Evolutionary conservation across 2,888 invertebrate genomes (phyloP).

Genomic region (Globia sparganii): DNA sequence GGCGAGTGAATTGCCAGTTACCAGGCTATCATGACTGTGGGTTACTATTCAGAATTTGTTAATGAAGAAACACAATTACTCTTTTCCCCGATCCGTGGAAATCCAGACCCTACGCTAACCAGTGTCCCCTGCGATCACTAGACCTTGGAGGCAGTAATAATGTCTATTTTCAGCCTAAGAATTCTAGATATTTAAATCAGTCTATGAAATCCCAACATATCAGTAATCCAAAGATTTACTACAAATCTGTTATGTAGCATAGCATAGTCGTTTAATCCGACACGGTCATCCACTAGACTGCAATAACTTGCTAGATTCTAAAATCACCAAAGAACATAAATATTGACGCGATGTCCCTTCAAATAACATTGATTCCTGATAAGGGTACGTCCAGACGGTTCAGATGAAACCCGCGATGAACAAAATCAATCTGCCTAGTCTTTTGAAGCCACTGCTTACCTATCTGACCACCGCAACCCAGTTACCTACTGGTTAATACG

Average conservation of each 20-base stretch:
- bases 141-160: neutral
- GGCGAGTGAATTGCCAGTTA: no score
- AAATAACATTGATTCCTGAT: conserved; percentile 12
- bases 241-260: neutral
- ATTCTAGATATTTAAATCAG: neutral
- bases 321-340: conserved; percentile 26
- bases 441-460: no score
- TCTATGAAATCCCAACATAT: neutral
- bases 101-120: neutral
- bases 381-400: conserved; percentile 12
- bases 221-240: conserved; percentile 38
- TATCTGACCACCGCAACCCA: neutral
- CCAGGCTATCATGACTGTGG: no score
- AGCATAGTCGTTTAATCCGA: neutral
- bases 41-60: neutral
- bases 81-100: no score
- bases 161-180: neutral
- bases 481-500: neutral
- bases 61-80: no score
- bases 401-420: neutral
- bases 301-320: conserved; percentile 43
- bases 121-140: neutral
- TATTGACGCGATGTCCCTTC: conserved; percentile 13
- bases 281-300: conserved; percentile 17
- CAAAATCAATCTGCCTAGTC: neutral